phyloP scores from a whole-genome alignment of 2,113 vertebrate species.

The Gyps fulvus region DNA sequence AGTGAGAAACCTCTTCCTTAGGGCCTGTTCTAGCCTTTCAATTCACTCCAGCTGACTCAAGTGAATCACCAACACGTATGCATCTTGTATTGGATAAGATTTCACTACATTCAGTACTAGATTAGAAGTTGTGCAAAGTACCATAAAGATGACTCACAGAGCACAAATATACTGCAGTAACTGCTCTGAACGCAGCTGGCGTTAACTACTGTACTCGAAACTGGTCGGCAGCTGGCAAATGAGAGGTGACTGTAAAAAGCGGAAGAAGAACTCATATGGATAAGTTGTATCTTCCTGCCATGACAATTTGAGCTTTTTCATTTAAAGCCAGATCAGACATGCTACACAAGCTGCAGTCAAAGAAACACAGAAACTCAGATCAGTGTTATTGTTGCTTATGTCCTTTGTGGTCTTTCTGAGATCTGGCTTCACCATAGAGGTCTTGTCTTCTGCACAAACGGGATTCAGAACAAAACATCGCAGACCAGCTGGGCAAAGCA shows the following conservation, averaged over 20 bases:
- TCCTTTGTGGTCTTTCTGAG: background rate
- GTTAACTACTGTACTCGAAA: background rate
- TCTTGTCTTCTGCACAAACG: background rate
- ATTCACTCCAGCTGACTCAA: background rate
- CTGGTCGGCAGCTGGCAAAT: rapidly evolving
- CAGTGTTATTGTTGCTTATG: background rate
- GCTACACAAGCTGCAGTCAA: background rate
- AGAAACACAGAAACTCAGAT: background rate
- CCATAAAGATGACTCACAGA: background rate
- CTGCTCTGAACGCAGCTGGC: background rate
- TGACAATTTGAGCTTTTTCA: background rate
- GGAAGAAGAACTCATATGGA: background rate
- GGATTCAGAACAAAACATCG: background rate
- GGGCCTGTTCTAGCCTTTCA: background rate
- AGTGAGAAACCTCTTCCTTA: background rate
- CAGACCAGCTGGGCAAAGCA: background rate
- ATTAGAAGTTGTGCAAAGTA: background rate
- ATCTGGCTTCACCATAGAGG: background rate
- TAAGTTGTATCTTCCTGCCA: background rate
- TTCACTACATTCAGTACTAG: background rate
- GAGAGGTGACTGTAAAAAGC: background rate
- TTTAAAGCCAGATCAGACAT: background rate
- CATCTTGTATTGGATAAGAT: background rate
- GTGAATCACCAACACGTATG: background rate
- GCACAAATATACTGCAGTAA: background rate